phyloP scores from a whole-genome alignment of 2,113 vertebrate species.

The Strix aluco region DNA sequence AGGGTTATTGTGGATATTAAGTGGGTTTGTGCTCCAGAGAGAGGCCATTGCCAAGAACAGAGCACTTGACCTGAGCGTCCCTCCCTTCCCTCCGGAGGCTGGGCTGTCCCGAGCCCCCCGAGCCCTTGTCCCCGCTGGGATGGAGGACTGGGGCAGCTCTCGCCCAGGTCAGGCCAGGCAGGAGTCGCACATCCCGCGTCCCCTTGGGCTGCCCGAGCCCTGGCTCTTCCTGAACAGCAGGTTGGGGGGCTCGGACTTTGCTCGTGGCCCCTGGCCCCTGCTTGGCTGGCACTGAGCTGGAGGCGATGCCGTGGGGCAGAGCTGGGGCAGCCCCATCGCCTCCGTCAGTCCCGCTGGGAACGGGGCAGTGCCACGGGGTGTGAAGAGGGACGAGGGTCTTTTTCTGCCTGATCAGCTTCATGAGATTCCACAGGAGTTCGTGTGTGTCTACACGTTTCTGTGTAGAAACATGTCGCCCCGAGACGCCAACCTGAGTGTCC shows the following conservation, averaged over 20 bases:
- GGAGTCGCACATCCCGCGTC: accelerated
- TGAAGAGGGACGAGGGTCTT: too few species aligned
- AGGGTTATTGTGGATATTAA: too few species aligned
- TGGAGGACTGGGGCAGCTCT: neutral
- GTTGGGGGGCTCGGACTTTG: neutral
- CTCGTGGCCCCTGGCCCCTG: neutral
- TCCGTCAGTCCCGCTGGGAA: neutral
- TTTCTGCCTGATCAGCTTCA: too few species aligned
- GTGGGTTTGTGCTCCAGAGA: neutral
- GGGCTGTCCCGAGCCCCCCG: neutral
- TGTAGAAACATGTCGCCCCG: neutral
- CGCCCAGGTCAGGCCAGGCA: neutral
- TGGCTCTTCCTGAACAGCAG: neutral
- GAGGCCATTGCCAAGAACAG: neutral
- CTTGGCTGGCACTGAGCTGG: neutral
- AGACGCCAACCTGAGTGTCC: neutral
- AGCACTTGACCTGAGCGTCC: neutral
- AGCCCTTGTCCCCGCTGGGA: too few species aligned
- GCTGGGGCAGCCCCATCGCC: neutral
- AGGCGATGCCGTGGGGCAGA: neutral
- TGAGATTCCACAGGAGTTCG: neutral
- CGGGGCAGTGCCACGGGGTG: neutral
- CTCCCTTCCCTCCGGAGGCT: neutral
- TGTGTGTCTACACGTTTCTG: neutral
- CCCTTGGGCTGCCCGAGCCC: neutral